phyloP scores from a whole-genome alignment of 2,113 vertebrate genomes.

The Atherinomorus stipes region DNA sequence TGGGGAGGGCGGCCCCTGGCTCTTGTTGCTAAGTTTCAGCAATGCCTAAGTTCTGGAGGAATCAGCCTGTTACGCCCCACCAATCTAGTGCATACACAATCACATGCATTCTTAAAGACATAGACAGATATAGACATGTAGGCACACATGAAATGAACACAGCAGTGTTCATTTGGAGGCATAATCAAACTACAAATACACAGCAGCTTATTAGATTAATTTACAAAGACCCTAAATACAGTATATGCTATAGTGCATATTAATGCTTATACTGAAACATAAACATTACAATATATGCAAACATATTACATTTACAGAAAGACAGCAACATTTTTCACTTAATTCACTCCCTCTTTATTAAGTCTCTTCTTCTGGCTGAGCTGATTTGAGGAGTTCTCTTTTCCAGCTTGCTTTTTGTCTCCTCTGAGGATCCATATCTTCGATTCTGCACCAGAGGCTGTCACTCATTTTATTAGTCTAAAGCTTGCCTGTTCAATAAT shows the following conservation, averaged over 20 bases:
- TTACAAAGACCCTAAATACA: background rate
- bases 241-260: background rate
- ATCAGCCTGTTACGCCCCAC: conserved; percentile 73
- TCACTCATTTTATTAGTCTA: conserved; percentile 83
- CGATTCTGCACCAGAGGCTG: conserved; percentile 78
- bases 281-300: background rate
- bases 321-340: conserved; percentile 63
- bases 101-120: conserved; percentile 3
- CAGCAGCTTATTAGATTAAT: conserved; percentile 8
- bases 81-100: conserved; percentile 49
- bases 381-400: conserved; percentile 62
- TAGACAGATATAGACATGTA: conserved; percentile 11
- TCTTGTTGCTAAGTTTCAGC: conserved; percentile 83
- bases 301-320: conserved; percentile 25
- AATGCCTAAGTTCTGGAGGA: conserved; percentile 76
- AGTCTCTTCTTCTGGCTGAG: conserved; percentile 46
- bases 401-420: conserved; percentile 61
- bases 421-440: conserved; percentile 79
- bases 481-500: conserved; percentile 79
- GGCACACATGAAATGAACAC: conserved; percentile 10
- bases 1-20: conserved; percentile 75
- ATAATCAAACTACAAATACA: conserved; percentile 18
- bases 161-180: conserved; percentile 10
- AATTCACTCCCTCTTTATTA: conserved; percentile 62
- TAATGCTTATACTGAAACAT: background rate